Conservation (phyloP, 2,113 vertebrate species). For the Theristicus caerulescens region DNA sequence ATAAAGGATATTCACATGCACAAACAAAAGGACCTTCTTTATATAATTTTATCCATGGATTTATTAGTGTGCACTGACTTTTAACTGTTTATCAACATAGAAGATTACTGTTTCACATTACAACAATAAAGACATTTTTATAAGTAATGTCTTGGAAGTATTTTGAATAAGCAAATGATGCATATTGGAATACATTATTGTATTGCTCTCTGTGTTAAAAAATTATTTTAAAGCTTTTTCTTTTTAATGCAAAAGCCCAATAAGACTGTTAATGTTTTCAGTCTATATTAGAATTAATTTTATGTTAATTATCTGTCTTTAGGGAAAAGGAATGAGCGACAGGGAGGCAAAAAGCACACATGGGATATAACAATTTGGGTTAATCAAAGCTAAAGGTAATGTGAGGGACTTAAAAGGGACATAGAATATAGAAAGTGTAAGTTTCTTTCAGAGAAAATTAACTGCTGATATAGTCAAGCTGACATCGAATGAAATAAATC, state of each 20-base stretch:
- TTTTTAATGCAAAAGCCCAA: not conserved
- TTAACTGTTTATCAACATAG: not conserved
- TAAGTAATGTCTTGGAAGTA: not conserved
- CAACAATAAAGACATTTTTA: not conserved
- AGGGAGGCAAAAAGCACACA: not conserved
- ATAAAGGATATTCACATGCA: not conserved
- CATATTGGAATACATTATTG: not conserved
- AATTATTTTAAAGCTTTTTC: not conserved
- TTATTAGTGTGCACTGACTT: not conserved
- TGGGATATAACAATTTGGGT: not conserved
- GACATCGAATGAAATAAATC: not conserved
- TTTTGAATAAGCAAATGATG: not conserved
- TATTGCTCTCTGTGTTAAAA: not conserved
- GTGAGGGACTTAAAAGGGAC: not conserved
- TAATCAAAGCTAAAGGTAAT: slow-evolving; percentile 13
- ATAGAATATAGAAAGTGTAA: not conserved
- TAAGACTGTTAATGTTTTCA: not conserved
- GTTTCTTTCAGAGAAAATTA: not conserved
- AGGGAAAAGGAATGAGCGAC: not conserved
- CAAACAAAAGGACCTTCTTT: not conserved
- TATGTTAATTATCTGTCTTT: not conserved
- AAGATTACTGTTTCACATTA: not conserved
- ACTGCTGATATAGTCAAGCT: not conserved
- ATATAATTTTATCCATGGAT: not conserved
- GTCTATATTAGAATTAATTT: not conserved